Evolutionary conservation across 2,797 vertebrate species (phyloP), one percentile per base, ranked within the genome.

Genomic region (Fistularia tabacaria): DNA sequence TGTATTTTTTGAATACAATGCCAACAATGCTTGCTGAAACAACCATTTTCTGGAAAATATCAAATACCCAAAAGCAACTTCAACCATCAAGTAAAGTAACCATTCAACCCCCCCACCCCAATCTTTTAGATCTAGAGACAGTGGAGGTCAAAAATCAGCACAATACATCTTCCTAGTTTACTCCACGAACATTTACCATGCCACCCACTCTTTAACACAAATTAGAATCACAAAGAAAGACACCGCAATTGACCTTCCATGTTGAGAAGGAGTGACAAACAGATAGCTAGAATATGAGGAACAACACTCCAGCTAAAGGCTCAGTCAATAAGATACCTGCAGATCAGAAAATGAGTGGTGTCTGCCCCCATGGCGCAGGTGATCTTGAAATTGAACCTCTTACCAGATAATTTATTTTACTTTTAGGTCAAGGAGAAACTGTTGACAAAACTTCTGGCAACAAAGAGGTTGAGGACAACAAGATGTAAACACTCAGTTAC

Each of bases 311-410:
- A 69, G 73, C 76, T 67, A 80, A 80, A 77, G 62, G 62, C 71
- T 75, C 74, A 69, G 82, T 86, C 81, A 78, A 85, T 83, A 70
- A 59, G 14, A 66, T 46, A 71, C 73, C 74, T 62, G 55, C 48
- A 59, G 74, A 79, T 73, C 71, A 64, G 61, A 64, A 71, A 71
- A 60, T 50, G 57, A 57, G 8, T 50, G 68, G 55, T 40, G 58
- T 37, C 63, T 51, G 45, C 64, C 58, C 42, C 51, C 14, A 14
- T 36, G 14, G 56, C 49, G 63, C 57, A 78, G 74, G 69, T 77
- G 66, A 80, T 72, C 72, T 62, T 57, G 51, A 49, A 57, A 57
- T 41, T 49, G 39, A 38, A 12, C 14, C 15, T 37, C 36, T n/a
- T 49, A 4, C 13, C 25, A 42, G 10, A 56, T 43, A 14, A 0